These are phyloP conservation scores for Meiosimyza decipiens DNA, from an alignment of 2,888 invertebrate genomes.

Conservation along the genomic window DNA sequence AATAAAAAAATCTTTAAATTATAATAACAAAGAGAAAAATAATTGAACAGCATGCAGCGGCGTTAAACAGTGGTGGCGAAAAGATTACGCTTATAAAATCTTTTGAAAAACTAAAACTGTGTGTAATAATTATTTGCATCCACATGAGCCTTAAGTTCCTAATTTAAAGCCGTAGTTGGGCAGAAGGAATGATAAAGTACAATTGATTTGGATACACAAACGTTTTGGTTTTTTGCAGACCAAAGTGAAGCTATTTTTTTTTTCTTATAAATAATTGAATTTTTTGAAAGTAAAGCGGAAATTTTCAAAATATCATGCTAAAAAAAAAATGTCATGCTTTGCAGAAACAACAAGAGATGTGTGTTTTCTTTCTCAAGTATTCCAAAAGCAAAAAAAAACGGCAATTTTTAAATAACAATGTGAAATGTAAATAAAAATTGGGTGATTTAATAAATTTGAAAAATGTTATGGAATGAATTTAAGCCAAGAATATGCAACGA, in stretches of 20 bases:
- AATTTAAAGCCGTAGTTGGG: no score
- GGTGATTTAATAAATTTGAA: background rate
- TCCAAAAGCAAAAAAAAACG: background rate
- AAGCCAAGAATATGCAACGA: no score
- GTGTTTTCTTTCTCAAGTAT: conserved; percentile 2
- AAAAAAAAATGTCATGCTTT: conserved; percentile 62
- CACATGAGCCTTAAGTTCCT: no score
- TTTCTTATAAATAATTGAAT: no score
- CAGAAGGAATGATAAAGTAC: no score
- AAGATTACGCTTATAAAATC: conserved; percentile 11
- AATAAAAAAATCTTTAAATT: conserved; percentile 22
- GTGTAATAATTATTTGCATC: background rate
- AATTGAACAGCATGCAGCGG: conserved; percentile 33
- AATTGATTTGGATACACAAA: no score
- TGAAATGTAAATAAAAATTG: background rate
- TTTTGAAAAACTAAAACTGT: background rate
- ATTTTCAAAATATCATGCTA: conserved; percentile 51
- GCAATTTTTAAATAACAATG: background rate
- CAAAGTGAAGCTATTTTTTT: no score
- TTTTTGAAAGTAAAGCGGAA: background rate
- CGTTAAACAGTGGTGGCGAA: conserved; percentile 12
- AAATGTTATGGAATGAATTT: background rate
- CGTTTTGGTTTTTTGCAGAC: no score
- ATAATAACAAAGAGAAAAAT: conserved; percentile 14
- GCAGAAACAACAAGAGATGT: conserved; percentile 25